These are phyloP conservation scores for Percina caprodes DNA, from an alignment of 2,113 vertebrate genomes.

Conservation along the genomic window DNA sequence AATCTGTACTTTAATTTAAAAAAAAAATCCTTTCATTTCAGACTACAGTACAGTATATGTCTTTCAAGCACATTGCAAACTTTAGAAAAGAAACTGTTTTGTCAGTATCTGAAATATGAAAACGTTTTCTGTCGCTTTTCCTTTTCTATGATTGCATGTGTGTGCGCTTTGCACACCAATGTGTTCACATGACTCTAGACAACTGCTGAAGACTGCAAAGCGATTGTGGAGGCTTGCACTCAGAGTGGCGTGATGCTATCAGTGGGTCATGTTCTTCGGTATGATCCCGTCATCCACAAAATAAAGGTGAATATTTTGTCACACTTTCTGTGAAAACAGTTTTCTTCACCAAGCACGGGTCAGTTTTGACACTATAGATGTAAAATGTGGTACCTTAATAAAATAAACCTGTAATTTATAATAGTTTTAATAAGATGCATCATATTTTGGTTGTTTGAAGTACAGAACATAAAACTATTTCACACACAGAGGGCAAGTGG, in stretches of 20 bases:
- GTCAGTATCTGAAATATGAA: background rate
- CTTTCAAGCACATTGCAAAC: background rate
- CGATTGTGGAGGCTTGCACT: conserved; percentile 81
- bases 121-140: background rate
- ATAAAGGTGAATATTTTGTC: conserved; percentile 81
- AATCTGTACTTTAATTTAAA: background rate
- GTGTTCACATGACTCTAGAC: conserved; percentile 72
- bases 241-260: conserved; percentile 82
- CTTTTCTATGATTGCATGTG: background rate
- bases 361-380: background rate
- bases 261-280: conserved; percentile 88
- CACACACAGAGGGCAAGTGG: background rate
- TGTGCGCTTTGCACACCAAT: background rate
- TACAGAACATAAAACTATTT: background rate
- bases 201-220: conserved; percentile 83
- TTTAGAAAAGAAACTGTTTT: background rate
- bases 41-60: background rate
- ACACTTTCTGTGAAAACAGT: background rate
- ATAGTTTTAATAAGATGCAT: background rate
- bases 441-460: background rate
- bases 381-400: background rate
- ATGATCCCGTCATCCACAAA: conserved; percentile 83
- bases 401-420: background rate
- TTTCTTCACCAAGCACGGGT: background rate
- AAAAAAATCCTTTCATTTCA: background rate